Base-by-base conservation (phyloP, 2,888 invertebrate species). In the Sialis lutaria region DNA sequence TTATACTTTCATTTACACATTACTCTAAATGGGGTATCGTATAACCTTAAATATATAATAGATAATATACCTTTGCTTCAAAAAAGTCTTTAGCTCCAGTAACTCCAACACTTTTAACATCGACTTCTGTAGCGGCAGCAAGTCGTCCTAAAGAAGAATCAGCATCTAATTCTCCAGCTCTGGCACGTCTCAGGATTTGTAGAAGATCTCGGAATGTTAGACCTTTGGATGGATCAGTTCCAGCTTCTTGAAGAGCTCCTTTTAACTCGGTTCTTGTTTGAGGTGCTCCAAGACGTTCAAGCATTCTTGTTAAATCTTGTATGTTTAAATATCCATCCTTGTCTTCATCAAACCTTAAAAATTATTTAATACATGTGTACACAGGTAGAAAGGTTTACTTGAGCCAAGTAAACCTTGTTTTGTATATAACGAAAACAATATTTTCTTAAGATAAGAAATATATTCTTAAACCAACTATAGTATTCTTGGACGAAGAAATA, bases 251-350 rank as follows among this genome's bases (percentile, higher is more conserved):
- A 58, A 96, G 96, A 92, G 96, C 95, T 35, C 81, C 82, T 64
- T 96, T 96, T 31, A 96, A 73, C 0, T 89, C 89, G 46, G 96
- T 71, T 66, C 96, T 95, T 0, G 96, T 96, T 67, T 96, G 96
- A 9, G 96, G 95, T 2, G 89, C 92, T 7, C 89, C 91, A 48
- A 96, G 68, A 50, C 88, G 82, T 66, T 96, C 96, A 95, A 95
- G 95, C 92, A 95, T 93, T 31, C 83, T 71, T 65, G 96, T 96
- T 53, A 96, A 69, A 65, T 96, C 95, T 31, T 77, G 77, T 53
- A 96, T 68, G 64, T 91, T 90, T 55, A 96, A 74, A 62, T 75
- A 93, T 39, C 89, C 90, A 65, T 96, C 93, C 53, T 73, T 77
- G 40, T 87, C 87, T 51, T 82, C 82, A 63, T 95, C 93, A 65